Conservation (phyloP, 2,113 vertebrate species). For the Coryphaenoides rupestris region DNA sequence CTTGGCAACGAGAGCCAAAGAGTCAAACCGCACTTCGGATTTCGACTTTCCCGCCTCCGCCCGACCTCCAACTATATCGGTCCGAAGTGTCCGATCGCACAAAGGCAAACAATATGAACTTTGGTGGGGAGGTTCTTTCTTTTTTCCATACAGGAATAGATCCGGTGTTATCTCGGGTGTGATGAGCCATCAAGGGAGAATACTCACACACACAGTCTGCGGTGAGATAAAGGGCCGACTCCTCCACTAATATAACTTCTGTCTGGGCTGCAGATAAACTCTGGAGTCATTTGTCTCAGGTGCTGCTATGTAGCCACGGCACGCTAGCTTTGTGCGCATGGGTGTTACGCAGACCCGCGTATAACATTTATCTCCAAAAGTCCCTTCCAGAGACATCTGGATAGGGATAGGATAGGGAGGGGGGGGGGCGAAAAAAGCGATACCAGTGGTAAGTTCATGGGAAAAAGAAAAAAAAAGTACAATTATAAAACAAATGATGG, state of each 20-base stretch:
- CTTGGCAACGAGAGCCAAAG: slow-evolving; percentile 38
- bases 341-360: slow-evolving; percentile 2
- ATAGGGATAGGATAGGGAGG: not conserved
- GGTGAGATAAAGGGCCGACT: not conserved
- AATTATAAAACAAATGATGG: slow-evolving; percentile 58
- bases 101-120: slow-evolving; percentile 2
- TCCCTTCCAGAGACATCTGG: not conserved
- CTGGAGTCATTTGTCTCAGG: not conserved
- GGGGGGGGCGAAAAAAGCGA: too few relatives aligned
- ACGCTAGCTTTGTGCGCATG: not conserved
- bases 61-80: slow-evolving; percentile 29
- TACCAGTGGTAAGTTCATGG: slow-evolving; percentile 18
- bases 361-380: not conserved
- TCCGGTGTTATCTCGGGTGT: not conserved
- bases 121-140: too few relatives aligned
- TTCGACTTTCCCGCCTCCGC: slow-evolving; percentile 25
- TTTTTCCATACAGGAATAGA: not conserved
- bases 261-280: too few relatives aligned
- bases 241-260: too few relatives aligned
- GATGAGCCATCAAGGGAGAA: not conserved
- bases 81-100: not conserved
- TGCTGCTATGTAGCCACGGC: not conserved
- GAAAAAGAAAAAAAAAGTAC: slow-evolving; percentile 39
- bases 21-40: slow-evolving; percentile 23
- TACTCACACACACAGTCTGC: not conserved